Conservation (phyloP, 2,113 vertebrate species). For the Psammodynastes pulverulentus region DNA sequence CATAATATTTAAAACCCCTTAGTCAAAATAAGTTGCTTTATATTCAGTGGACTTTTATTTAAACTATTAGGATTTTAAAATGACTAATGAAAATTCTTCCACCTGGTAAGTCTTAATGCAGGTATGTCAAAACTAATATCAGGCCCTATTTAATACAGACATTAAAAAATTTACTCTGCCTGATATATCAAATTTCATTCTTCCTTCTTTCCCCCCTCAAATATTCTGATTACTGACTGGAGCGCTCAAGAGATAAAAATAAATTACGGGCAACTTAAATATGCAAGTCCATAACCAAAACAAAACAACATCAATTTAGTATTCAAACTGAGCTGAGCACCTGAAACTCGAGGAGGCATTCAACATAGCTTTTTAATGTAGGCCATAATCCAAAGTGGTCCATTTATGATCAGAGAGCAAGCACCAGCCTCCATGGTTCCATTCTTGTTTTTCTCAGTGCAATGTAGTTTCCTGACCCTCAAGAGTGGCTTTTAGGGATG, state of each 20-base stretch:
- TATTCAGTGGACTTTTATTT: background rate
- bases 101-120: conserved; percentile 23
- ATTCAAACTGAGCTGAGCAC: conserved; percentile 45
- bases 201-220: conserved; percentile 44
- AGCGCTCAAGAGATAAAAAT: conserved; percentile 47
- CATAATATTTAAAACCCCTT: background rate
- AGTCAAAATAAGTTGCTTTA: background rate
- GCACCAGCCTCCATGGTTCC: background rate
- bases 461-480: background rate
- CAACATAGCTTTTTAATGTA: background rate
- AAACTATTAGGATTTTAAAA: background rate
- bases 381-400: background rate
- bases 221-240: background rate
- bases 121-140: conserved; percentile 6
- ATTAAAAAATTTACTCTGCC: conserved; percentile 11
- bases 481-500: background rate
- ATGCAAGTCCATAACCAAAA: conserved; percentile 30
- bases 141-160: conserved; percentile 29
- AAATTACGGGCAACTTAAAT: conserved; percentile 50
- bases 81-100: background rate
- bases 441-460: background rate
- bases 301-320: background rate
- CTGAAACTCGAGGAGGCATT: conserved; percentile 27
- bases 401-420: background rate
- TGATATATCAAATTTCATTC: conserved; percentile 32